Evolutionary conservation across 2,888 invertebrate species (phyloP).

Genomic region (Tubulanus polymorphus): DNA sequence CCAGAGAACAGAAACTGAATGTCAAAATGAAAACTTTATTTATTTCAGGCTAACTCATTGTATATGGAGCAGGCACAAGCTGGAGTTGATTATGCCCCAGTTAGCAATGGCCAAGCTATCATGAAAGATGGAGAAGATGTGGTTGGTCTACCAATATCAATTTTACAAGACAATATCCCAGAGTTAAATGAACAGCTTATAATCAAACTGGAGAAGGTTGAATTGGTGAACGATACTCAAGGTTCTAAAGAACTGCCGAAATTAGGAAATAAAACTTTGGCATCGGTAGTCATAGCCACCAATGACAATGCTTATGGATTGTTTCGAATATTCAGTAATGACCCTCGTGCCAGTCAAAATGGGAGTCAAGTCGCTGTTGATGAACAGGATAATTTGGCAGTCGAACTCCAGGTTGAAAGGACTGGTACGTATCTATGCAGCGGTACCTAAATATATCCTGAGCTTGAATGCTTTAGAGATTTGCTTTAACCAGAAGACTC

Average conservation of each 20-base stretch:
- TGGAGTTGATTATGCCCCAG: conserved; percentile 34
- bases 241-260: conserved; percentile 31
- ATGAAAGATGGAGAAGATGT: conserved; percentile 32
- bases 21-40: too few relatives aligned
- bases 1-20: too few relatives aligned
- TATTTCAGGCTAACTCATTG: conserved; percentile 28
- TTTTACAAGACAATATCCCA: conserved; percentile 39
- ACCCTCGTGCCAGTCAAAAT: conserved; percentile 27
- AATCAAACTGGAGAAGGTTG: conserved; percentile 29
- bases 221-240: conserved; percentile 26
- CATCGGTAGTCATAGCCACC: conserved; percentile 32
- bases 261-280: conserved; percentile 27
- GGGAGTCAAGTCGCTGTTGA: conserved; percentile 35
- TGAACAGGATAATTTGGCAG: conserved; percentile 37
- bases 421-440: conserved; percentile 27
- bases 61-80: conserved; percentile 29
- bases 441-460: neutral
- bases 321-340: conserved; percentile 39
- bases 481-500: neutral
- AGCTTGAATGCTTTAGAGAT: neutral
- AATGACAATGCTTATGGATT: conserved; percentile 49
- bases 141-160: conserved; percentile 31
- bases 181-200: conserved; percentile 44
- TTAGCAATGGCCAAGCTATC: conserved; percentile 28
- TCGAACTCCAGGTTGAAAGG: conserved; percentile 45